Percentiles rank a stretch among this genome's conserved stretches.
phyloP scores from a whole-genome alignment of 1,140 invertebrate species.

The Hyphantria cunea region DNA sequence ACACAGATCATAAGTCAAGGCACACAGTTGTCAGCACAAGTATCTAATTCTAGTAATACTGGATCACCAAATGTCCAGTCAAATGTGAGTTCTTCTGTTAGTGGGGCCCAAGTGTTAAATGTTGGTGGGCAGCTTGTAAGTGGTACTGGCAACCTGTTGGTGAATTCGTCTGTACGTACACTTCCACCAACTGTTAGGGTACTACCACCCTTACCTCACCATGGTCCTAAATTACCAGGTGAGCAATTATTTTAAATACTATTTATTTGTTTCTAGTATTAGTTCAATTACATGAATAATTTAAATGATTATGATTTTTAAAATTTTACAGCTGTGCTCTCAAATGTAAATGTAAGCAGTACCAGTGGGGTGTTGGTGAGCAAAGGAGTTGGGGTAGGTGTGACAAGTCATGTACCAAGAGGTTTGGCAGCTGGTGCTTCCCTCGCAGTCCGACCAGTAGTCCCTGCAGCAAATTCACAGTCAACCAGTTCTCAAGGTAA shows the following conservation, averaged over 20 bases:
- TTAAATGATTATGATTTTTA: not conserved
- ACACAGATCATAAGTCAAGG: constrained; percentile 77
- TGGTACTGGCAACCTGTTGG: constrained; percentile 59
- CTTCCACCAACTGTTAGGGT: constrained; percentile 67
- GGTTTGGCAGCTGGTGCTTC: constrained; percentile 71
- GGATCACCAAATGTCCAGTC: constrained; percentile 52
- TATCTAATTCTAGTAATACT: constrained; percentile 50
- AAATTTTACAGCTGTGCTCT: constrained; percentile 46
- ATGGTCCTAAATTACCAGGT: constrained; percentile 65
- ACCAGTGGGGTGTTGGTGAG: constrained; percentile 61
- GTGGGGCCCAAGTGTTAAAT: constrained; percentile 65
- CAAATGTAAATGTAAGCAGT: constrained; percentile 61
- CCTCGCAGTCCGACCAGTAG: constrained; percentile 64
- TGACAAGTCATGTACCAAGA: constrained; percentile 70
- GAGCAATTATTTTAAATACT: constrained; percentile 18
- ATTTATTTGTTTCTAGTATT: not conserved
- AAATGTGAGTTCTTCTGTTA: constrained; percentile 53
- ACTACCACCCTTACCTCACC: constrained; percentile 61
- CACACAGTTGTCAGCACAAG: constrained; percentile 63
- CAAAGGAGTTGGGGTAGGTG: constrained; percentile 46
- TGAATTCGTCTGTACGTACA: constrained; percentile 65
- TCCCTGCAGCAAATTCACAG: constrained; percentile 45
- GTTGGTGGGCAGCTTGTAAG: constrained; percentile 63
- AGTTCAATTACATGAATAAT: not conserved
- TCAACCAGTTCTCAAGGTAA: constrained; percentile 46